phyloP scores from a whole-genome alignment of 1,140 invertebrate genomes.

The Cataglyphis hispanica region DNA sequence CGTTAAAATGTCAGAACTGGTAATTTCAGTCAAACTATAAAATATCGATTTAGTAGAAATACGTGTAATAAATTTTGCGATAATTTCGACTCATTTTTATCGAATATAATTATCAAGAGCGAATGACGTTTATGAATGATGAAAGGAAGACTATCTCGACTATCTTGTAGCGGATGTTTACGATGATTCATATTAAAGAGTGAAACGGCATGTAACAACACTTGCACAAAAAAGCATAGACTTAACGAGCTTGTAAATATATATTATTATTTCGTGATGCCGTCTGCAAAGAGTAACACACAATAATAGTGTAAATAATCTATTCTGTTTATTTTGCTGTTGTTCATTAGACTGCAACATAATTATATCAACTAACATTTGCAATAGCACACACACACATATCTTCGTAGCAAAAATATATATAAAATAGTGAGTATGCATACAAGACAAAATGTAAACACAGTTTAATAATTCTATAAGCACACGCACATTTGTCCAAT shows the following conservation, averaged over 20 bases:
- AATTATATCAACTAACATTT: background rate
- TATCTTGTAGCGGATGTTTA: conserved; percentile 20
- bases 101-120: conserved; percentile 9
- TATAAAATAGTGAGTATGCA: background rate
- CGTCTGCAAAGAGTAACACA: background rate
- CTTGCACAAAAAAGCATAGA: background rate
- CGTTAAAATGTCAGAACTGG: background rate
- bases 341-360: background rate
- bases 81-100: background rate
- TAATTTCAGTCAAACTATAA: conserved; percentile 18
- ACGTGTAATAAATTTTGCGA: background rate
- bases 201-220: background rate
- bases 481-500: background rate
- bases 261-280: conserved; percentile 11
- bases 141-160: background rate
- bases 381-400: no score
- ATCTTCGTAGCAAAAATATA: background rate
- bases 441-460: background rate
- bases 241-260: background rate
- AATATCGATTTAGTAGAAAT: conserved; percentile 12
- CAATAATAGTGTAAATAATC: conserved; percentile 20
- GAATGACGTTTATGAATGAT: background rate
- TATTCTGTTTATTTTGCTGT: background rate
- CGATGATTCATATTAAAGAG: background rate
- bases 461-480: background rate